phyloP scores from a whole-genome alignment of 2,888 invertebrate species.

The Mantis religiosa region DNA sequence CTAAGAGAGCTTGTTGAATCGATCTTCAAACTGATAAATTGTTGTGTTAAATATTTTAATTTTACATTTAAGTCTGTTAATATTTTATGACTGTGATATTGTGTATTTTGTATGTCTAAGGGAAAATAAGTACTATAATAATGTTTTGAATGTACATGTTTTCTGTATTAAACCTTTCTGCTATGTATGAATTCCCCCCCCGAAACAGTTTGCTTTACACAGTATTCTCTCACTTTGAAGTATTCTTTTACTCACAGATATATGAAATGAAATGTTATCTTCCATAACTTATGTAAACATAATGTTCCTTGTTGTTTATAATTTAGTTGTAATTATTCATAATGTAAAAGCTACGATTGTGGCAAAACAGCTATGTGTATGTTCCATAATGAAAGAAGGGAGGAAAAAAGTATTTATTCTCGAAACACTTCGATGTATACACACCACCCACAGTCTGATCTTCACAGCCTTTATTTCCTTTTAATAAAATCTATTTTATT shows the following conservation, averaged over 20 bases:
- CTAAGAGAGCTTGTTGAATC: background rate
- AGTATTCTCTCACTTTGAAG: background rate
- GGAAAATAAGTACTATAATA: background rate
- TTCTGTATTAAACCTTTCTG: background rate
- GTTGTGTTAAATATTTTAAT: background rate
- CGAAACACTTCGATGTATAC: background rate
- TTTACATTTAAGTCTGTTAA: background rate
- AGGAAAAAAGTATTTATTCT: background rate
- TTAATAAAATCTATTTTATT: slow-evolving; percentile 9
- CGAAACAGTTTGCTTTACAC: background rate
- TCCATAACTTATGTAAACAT: background rate
- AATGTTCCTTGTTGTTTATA: background rate
- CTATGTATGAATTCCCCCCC: background rate
- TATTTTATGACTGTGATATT: slow-evolving; percentile 9
- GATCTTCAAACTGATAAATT: background rate
- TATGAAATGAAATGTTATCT: background rate
- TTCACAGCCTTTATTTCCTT: background rate
- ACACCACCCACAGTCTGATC: background rate
- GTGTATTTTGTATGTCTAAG: background rate
- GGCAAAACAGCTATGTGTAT: background rate
- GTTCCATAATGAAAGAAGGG: background rate
- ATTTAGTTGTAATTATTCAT: background rate
- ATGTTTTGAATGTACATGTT: background rate
- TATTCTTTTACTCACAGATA: background rate
- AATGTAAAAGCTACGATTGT: background rate